Evolutionary conservation across 2,797 vertebrate species (phyloP).

Genomic region (Knipowitschia caucasica): DNA sequence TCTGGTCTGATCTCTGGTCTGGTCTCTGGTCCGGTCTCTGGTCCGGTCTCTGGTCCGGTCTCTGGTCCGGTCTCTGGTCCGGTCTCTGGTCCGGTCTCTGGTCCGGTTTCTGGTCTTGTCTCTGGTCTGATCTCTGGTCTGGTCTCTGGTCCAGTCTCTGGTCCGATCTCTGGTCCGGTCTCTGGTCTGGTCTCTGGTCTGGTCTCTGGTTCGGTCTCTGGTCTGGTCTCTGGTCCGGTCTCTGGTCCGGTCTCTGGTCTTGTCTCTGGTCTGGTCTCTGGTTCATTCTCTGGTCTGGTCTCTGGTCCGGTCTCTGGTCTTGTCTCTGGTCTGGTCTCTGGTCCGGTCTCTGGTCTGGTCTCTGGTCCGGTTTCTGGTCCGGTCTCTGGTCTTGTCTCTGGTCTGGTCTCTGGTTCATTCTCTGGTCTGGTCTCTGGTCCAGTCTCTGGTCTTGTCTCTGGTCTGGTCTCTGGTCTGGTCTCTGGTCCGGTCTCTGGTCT

Average conservation of each 20-base stretch:
- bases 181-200: neutral
- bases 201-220: neutral
- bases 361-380: neutral
- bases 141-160: neutral
- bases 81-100: neutral
- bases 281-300: neutral
- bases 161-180: neutral
- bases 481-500: neutral
- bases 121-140: neutral
- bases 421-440: constrained; percentile 13
- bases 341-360: neutral
- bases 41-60: neutral
- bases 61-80: neutral
- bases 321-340: neutral
- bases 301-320: neutral
- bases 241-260: neutral
- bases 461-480: neutral
- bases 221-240: no score
- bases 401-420: constrained; percentile 23
- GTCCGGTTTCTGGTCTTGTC: neutral
- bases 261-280: neutral
- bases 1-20: neutral
- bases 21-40: neutral
- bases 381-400: neutral
- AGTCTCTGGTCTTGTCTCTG: constrained; percentile 14